Evolutionary conservation across 2,113 vertebrate genomes (phyloP), one percentile per base, ranked within the genome.

Genomic region (Oncorhynchus mykiss): DNA sequence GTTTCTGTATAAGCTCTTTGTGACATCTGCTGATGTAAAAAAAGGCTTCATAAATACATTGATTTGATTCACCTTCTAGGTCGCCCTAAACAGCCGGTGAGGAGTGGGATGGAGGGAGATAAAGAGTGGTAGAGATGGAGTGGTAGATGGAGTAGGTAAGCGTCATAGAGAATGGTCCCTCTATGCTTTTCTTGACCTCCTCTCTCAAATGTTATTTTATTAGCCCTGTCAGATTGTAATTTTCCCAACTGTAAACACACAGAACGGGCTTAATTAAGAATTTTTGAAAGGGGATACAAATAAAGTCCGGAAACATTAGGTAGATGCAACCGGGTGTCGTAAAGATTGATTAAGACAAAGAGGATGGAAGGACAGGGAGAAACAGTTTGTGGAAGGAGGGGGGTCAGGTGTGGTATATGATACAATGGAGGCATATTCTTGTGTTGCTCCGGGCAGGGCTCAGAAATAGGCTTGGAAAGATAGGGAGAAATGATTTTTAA

Each of bases 291-390:
- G 85, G 92, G 92, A 91, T 89, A 93, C 89, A 82, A 82, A 86
- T 91, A 91, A 90, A 92, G 92, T 93, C 93, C 93, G 93, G 93
- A 94, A 94, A 93, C 93, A 94, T 94, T 94, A 94, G 92, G 84
- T 93, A 91, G 92, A 93, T 90, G 90, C 90, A 92, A 92, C 92
- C 86, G 91, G 93, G 93, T 92, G 93, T 92, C 93, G 87, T 94
- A 94, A 94, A 94, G 92, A 93, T 94, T 94, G 93, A 94, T 93
- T 92, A 92, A 93, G 91, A 93, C 87, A 54, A 77, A 54, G 83
- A 88, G 90, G 88, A 91, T 89, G 91, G 91, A 92, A 79, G 86
- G 88, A 90, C 79, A 48, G 78, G 81, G 85, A 75, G 84, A 85
- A 88, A 88, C 81, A 85, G 82, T 73, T 78, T 78, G 80, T 72